A percentile compares a stretch with the other conserved stretches of the same genome.
Conservation (phyloP, 2,797 vertebrate species). For the Epinephelus malabaricus region DNA sequence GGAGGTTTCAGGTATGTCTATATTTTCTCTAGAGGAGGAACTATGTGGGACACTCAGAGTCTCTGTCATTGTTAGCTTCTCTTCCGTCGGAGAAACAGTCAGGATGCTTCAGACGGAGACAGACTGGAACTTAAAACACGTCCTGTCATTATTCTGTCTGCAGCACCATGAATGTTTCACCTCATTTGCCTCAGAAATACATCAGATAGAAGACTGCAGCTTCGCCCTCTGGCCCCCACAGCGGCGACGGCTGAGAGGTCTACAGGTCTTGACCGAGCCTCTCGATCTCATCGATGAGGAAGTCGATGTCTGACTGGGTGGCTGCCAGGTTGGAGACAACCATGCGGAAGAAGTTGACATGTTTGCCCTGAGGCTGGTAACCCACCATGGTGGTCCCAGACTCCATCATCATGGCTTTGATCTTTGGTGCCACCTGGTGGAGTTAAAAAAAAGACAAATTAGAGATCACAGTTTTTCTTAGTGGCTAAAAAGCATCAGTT, state of each 20-base stretch:
- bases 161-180: constrained; percentile 62
- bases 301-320: constrained; percentile 97
- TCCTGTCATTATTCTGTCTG: constrained; percentile 49
- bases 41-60: constrained; percentile 41
- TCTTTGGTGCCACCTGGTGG: constrained; percentile 94
- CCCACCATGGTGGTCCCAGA: constrained; percentile 98
- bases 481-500: too few relatives aligned
- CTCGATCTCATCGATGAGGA: constrained; percentile 98
- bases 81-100: constrained; percentile 46
- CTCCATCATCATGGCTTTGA: constrained; percentile 99
- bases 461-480: too few relatives aligned
- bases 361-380: constrained; percentile 97
- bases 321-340: constrained; percentile 96
- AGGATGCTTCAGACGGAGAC: constrained; percentile 51
- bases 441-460: background rate
- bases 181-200: constrained; percentile 27
- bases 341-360: constrained; percentile 99
- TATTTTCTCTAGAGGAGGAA: constrained; percentile 51
- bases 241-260: constrained; percentile 48
- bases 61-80: constrained; percentile 41
- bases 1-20: constrained; percentile 48
- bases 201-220: constrained; percentile 54
- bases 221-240: constrained; percentile 59
- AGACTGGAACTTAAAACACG: constrained; percentile 25
- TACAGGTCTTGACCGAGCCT: constrained; percentile 96